Evolutionary conservation across 2,888 invertebrate genomes (phyloP).

Genomic region (Scaeva pyrastri): DNA sequence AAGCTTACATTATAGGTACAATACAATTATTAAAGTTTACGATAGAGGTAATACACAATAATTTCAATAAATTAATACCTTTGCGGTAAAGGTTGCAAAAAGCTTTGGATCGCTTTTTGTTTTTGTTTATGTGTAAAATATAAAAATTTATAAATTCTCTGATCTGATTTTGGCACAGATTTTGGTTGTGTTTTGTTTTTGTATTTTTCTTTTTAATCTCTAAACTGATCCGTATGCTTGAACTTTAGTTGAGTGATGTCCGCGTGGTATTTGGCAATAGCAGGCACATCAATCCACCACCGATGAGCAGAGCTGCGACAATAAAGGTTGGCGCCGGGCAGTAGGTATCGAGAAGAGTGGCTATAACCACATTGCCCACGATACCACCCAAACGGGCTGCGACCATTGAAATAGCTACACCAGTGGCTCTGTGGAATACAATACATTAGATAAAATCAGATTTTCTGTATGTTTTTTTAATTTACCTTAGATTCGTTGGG

Average conservation of each 20-base stretch:
- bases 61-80: constrained; percentile 76
- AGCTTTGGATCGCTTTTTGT: constrained; percentile 16
- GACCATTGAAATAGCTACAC: constrained; percentile 95
- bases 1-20: constrained; percentile 51
- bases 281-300: constrained; percentile 94
- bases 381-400: constrained; percentile 95
- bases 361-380: constrained; percentile 90
- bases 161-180: constrained; percentile 69
- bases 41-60: constrained; percentile 72
- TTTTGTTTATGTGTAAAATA: constrained; percentile 37
- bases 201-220: not conserved
- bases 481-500: constrained; percentile 93
- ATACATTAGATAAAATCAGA: not conserved
- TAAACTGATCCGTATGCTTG: not conserved
- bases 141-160: constrained; percentile 70
- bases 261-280: constrained; percentile 95
- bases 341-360: constrained; percentile 92
- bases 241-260: constrained; percentile 86
- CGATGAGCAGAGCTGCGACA: constrained; percentile 92
- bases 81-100: constrained; percentile 65
- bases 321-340: constrained; percentile 97
- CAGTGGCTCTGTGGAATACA: constrained; percentile 89
- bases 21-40: constrained; percentile 66
- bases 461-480: not conserved
- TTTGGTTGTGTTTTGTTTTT: constrained; percentile 39